Evolutionary conservation across 2,113 vertebrate species (phyloP), one percentile per base, ranked within the genome.

Genomic region (Cariama cristata): DNA sequence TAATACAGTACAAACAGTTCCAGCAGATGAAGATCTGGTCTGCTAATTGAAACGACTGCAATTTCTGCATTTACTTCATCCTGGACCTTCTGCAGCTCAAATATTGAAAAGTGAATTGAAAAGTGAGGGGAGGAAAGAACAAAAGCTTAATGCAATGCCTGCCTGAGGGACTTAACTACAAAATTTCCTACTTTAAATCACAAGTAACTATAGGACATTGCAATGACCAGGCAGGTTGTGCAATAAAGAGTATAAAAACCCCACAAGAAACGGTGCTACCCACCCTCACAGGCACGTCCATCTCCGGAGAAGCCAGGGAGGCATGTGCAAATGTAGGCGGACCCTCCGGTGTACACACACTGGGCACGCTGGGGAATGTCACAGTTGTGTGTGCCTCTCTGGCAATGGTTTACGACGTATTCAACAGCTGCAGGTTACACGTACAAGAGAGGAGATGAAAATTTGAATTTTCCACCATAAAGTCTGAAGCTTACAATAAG

Each of bases 261-360:
- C 38, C 49, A 44, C 14, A 56, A 32, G 3, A 63, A 86, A 52
- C 7, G 32, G 14, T 11, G 40, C 17, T 75, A 97, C 98, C 6
- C 93, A 99, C 99, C 99, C 96, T 97, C 94, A 91, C 99, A 99
- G 96, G 91, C 96, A 52, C 63, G 98, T 8, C 99, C 99, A 3
- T 99, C 98, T 91, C 99, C 99, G 0, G 91, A 97, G 98, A 98
- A 99, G 27, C 99, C 99, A 4, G 98, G 97, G 49, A 99, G 97
- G 59, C 99, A 99, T 12, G 98, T 95, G 92, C 99, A 99, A 96
- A 98, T 56, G 74, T 98, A 99, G 89, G 98, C 97, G 0, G 98
- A 98, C 13, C 98, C 98, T 8, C 99, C 99, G 0, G 93, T 97
- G 95, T 99, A 99, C 92, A 98, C 95, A 55, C 99, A 99, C 87